These are phyloP conservation scores for Leptatherina wallacei DNA, from an alignment of 2,797 vertebrate genomes.

Conservation along the genomic window DNA sequence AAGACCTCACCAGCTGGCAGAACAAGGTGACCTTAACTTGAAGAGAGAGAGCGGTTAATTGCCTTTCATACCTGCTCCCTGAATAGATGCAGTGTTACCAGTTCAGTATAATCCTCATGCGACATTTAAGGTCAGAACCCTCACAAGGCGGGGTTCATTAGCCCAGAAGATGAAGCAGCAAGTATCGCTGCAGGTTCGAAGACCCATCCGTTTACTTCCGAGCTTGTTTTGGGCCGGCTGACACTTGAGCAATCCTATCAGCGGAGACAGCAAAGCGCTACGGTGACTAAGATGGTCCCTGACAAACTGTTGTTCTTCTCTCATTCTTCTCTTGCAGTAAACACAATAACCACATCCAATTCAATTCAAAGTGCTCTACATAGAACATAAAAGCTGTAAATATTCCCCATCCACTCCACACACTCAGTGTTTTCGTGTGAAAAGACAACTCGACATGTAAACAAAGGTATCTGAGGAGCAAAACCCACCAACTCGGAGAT, in stretches of 20 bases:
- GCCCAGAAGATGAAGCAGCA: slow-evolving; percentile 16
- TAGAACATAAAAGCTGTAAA: background rate
- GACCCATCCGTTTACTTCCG: background rate
- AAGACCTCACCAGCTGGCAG: slow-evolving; percentile 45
- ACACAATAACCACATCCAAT: background rate
- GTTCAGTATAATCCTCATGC: slow-evolving; percentile 50
- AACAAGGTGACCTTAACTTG: slow-evolving; percentile 74
- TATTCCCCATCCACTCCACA: background rate
- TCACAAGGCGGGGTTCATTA: slow-evolving; percentile 43
- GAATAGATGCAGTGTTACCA: slow-evolving; percentile 56
- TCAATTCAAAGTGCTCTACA: background rate
- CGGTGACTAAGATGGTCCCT: background rate
- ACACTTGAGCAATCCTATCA: slow-evolving; percentile 4
- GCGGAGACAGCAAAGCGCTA: slow-evolving; percentile 12
- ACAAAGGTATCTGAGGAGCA: slow-evolving; percentile 6
- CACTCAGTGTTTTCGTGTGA: slow-evolving; percentile 3
- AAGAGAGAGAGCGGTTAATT: slow-evolving; percentile 66
- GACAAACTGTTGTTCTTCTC: slow-evolving; percentile 15
- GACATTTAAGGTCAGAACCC: slow-evolving; percentile 60
- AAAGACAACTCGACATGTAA: slow-evolving; percentile 11
- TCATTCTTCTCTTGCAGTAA: background rate
- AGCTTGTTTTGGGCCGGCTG: slow-evolving; percentile 6
- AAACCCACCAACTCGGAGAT: slow-evolving; percentile 9
- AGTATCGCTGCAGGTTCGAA: background rate
- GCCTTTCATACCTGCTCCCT: slow-evolving; percentile 59